These are phyloP conservation scores for Junco hyemalis DNA, from an alignment of 2,113 vertebrate species.

Conservation along the genomic window DNA sequence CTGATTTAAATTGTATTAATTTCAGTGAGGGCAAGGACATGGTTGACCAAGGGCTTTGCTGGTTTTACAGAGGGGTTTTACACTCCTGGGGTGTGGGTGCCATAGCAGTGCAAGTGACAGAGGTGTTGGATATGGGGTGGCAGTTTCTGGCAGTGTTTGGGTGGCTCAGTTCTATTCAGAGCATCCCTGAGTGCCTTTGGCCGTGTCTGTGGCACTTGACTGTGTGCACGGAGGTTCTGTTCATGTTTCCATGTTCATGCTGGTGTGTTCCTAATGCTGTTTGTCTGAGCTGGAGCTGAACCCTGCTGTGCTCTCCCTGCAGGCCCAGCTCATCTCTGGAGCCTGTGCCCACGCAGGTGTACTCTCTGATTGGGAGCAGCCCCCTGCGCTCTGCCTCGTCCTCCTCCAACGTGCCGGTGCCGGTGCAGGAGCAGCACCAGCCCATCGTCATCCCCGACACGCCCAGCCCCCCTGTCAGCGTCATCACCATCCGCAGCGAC, in stretches of 20 bases:
- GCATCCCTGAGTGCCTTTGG: background rate
- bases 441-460: conserved; percentile 97
- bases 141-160: background rate
- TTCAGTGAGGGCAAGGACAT: background rate
- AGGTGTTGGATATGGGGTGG: accelerated
- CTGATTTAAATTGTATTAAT: accelerated
- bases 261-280: background rate
- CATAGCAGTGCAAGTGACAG: background rate
- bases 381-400: conserved; percentile 77
- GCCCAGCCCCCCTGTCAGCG: conserved; percentile 93
- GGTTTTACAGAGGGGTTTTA: background rate
- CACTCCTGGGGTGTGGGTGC: background rate
- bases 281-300: background rate
- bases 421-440: conserved; percentile 83
- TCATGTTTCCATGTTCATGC: background rate
- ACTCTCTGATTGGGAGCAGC: conserved; percentile 82
- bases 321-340: conserved; percentile 82
- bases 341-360: conserved; percentile 77
- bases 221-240: background rate
- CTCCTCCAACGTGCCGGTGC: conserved; percentile 79
- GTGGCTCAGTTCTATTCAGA: background rate
- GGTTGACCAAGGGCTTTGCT: background rate
- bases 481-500: conserved; percentile 98
- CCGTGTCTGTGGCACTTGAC: accelerated
- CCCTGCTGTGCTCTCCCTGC: conserved; percentile 4